Percentiles rank a stretch among this genome's conserved stretches.
phyloP scores from a whole-genome alignment of 2,888 invertebrate species.

The Tachystola acroxantha region DNA sequence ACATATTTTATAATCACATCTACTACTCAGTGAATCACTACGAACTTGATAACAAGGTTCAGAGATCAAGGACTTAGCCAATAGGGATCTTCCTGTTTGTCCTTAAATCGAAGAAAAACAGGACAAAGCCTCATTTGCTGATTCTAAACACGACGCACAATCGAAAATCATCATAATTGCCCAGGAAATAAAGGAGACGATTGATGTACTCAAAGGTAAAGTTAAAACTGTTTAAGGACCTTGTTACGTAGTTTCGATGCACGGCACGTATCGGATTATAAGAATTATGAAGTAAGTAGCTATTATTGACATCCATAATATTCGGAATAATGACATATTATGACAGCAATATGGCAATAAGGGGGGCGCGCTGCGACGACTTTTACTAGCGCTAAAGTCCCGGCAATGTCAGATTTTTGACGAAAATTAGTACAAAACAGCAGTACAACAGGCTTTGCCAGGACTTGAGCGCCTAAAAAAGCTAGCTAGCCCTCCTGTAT shows the following conservation, averaged over 20 bases:
- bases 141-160: slow-evolving; percentile 12
- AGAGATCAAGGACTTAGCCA: slow-evolving; percentile 18
- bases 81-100: slow-evolving; percentile 66
- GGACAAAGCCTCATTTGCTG: slow-evolving; percentile 25
- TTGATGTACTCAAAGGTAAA: slow-evolving; percentile 12
- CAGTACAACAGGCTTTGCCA: no score
- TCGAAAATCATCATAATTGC: slow-evolving; percentile 25
- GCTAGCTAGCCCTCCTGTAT: no score
- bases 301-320: slow-evolving; percentile 43
- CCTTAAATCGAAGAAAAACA: slow-evolving; percentile 43
- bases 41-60: slow-evolving; percentile 8
- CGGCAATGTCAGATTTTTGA: no score
- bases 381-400: no score
- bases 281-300: slow-evolving; percentile 46
- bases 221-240: slow-evolving; percentile 23
- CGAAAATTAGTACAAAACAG: no score
- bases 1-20: neutral
- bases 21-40: neutral
- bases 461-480: no score
- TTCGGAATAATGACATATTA: slow-evolving; percentile 17
- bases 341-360: no score
- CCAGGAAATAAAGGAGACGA: slow-evolving; percentile 21
- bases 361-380: no score
- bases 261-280: slow-evolving; percentile 57
- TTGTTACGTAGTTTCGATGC: slow-evolving; percentile 42